phyloP scores from a whole-genome alignment of 2,797 vertebrate genomes.

The Micropoecilia bifurca region DNA sequence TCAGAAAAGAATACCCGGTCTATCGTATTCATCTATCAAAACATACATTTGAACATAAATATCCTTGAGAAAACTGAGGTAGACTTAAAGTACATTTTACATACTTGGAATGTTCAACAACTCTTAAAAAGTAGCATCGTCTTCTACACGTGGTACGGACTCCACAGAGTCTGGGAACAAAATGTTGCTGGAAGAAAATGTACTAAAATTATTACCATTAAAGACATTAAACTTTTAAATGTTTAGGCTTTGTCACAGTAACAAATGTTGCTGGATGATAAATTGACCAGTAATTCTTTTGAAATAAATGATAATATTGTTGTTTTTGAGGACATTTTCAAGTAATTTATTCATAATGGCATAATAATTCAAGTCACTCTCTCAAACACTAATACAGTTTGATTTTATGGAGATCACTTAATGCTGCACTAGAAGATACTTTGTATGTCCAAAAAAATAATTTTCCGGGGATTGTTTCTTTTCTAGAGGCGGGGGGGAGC shows the following conservation, averaged over 20 bases:
- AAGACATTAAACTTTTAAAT: not conserved
- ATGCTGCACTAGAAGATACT: no score
- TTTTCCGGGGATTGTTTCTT: not conserved
- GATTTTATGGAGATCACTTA: no score
- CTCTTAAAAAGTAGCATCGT: not conserved
- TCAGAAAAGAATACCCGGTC: not conserved
- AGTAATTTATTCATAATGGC: no score
- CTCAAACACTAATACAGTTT: no score
- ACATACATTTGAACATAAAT: not conserved
- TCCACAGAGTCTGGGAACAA: not conserved
- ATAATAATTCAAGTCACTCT: no score
- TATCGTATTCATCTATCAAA: not conserved
- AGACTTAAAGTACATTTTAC: not conserved
- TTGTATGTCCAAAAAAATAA: not conserved
- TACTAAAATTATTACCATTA: not conserved
- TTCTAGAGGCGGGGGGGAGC: constrained; percentile 89
- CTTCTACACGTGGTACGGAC: not conserved
- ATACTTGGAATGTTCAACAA: not conserved
- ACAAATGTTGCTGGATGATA: no score
- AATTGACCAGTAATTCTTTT: no score
- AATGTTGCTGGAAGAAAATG: not conserved
- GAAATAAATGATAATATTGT: no score
- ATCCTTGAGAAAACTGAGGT: not conserved
- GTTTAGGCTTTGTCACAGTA: not conserved
- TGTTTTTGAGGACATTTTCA: no score